Evolutionary conservation across 2,888 invertebrate genomes (phyloP).

Genomic region (Toxonevra muliebris): DNA sequence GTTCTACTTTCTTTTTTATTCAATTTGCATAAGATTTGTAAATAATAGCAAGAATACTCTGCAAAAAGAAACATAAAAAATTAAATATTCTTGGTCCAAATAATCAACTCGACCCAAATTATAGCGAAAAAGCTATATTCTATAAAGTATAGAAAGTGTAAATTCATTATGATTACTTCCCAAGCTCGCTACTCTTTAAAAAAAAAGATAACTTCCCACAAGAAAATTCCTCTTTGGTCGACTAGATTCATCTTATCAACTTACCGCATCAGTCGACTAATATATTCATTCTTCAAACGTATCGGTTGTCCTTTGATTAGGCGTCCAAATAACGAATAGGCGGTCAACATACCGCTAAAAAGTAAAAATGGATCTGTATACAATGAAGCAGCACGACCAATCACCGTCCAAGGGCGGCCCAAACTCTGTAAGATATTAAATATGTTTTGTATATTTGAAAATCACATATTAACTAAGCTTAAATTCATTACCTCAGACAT

Average conservation of each 20-base stretch:
- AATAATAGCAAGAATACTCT: too few relatives aligned
- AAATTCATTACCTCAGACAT: conserved; percentile 70
- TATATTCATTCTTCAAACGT: conserved; percentile 70
- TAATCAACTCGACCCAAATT: too few relatives aligned
- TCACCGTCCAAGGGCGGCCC: conserved; percentile 73
- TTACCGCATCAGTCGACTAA: conserved; percentile 70
- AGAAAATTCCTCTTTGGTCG: too few relatives aligned
- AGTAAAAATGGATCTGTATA: conserved; percentile 79
- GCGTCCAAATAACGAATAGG: conserved; percentile 71
- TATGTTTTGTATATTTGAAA: neutral
- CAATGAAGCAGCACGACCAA: conserved; percentile 74
- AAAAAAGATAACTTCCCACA: too few relatives aligned
- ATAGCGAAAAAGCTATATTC: too few relatives aligned
- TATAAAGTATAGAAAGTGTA: too few relatives aligned
- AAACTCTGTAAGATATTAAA: conserved; percentile 64
- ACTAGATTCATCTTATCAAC: conserved; percentile 28
- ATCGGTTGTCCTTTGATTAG: conserved; percentile 68
- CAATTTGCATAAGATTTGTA: too few relatives aligned
- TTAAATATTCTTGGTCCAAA: too few relatives aligned
- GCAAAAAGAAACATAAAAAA: too few relatives aligned
- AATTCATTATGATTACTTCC: too few relatives aligned
- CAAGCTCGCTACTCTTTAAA: too few relatives aligned
- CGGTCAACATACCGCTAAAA: conserved; percentile 74
- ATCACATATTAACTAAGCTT: neutral
- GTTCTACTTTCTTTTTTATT: too few relatives aligned